Percentiles rank a stretch among this genome's conserved stretches.
Evolutionary conservation across 2,797 vertebrate genomes (phyloP).

Genomic region (Nyctibius grandis): DNA sequence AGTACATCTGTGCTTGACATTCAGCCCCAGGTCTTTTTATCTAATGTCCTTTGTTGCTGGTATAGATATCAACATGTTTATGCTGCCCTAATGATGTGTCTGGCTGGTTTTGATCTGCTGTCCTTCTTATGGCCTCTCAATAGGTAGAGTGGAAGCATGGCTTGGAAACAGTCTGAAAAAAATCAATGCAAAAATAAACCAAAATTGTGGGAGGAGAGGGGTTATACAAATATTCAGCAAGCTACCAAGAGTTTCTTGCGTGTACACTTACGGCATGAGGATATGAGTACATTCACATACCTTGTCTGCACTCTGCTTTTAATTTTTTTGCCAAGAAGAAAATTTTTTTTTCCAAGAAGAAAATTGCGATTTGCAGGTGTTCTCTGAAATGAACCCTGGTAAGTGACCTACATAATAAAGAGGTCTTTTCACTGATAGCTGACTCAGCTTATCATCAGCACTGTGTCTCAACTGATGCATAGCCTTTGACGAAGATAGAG

Average conservation of each 20-base stretch:
- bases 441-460: conserved; percentile 59
- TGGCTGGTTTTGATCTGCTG: neutral
- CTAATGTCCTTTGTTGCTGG: neutral
- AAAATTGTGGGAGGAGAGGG: neutral
- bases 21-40: neutral
- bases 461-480: neutral
- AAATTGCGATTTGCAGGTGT: conserved; percentile 37
- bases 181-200: neutral
- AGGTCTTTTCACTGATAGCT: conserved; percentile 47
- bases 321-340: neutral
- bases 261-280: neutral
- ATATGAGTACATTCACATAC: neutral
- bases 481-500: conserved; percentile 72
- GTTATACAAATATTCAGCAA: neutral
- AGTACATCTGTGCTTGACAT: neutral
- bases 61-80: neutral
- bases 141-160: neutral
- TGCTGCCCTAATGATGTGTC: neutral
- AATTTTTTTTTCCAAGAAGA: neutral
- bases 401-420: conserved; percentile 59
- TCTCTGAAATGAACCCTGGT: conserved; percentile 11
- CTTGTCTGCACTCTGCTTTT: neutral
- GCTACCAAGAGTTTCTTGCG: neutral
- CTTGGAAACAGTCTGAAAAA: neutral
- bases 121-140: neutral